These are phyloP conservation scores for Parascotia fuliginaria DNA, from an alignment of 2,888 invertebrate species.

Conservation along the genomic window DNA sequence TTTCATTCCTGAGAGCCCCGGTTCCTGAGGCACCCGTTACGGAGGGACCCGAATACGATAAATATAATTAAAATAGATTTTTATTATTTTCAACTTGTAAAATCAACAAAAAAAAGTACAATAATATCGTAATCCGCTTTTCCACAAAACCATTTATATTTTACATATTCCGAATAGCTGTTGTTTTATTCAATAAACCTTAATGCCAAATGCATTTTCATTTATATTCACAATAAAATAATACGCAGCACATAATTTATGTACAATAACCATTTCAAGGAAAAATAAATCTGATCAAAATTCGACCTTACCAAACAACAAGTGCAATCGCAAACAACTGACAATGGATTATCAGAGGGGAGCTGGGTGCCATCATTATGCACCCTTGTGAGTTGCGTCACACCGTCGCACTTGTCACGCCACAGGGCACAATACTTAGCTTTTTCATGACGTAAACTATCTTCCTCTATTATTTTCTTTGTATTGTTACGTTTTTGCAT, in stretches of 20 bases:
- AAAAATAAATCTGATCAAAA: constrained; percentile 7
- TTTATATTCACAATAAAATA: neutral
- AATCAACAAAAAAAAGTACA: too few species aligned
- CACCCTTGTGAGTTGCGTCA: constrained; percentile 64
- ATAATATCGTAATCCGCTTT: too few species aligned
- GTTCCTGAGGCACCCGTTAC: too few species aligned
- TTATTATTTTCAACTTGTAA: too few species aligned
- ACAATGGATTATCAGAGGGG: constrained; percentile 42
- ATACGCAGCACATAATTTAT: neutral
- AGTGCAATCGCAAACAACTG: constrained; percentile 67
- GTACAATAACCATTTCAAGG: neutral
- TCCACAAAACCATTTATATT: too few species aligned
- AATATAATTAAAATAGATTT: too few species aligned
- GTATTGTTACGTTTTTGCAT: constrained; percentile 65
- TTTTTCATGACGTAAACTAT: constrained; percentile 70
- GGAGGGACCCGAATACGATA: too few species aligned
- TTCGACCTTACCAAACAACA: constrained; percentile 48
- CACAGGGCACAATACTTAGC: constrained; percentile 56
- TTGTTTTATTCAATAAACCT: too few species aligned
- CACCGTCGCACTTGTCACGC: constrained; percentile 78
- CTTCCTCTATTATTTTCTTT: constrained; percentile 54
- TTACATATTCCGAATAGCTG: too few species aligned
- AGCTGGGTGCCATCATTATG: constrained; percentile 39
- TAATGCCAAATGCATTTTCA: too few species aligned
- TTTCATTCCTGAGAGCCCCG: too few species aligned